Evolutionary conservation across 2,888 invertebrate species (phyloP), one percentile per base, ranked within the genome.

Genomic region (Sepiola atlantica): DNA sequence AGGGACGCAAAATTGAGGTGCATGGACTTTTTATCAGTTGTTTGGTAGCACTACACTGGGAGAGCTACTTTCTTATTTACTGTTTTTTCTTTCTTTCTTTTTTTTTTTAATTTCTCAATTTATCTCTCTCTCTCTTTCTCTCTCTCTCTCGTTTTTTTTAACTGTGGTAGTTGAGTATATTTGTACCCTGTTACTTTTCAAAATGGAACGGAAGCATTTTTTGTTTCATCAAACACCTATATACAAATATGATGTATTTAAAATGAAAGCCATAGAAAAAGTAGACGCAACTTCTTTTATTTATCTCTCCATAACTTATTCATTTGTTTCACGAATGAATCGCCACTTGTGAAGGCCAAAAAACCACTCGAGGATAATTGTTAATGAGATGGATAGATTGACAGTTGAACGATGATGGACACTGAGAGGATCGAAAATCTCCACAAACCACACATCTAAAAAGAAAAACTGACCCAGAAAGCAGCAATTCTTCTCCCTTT

Each of bases 1-100:
- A 99, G 98, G 99, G 99, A 98, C 98, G 99, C 98, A 99, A 99
- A 98, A 99, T 99, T 98, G 99, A 99, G 99, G 99, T 99, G 97
- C 93, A 93, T 93, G 93, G 93, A 35, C 55, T n/a, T 77, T 54
- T 93, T 93, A 90, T 54, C 94, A 94, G 94, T 96, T 97, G 97
- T 97, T 96, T n/a, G 54, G 45, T 97, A 96, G 97, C 97, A 97
- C 96, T 96, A 95, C 95, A 96, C 95, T 95, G 95, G 95, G 95
- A 95, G 96, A 96, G 96, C 96, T 96, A 96, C 96, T 96, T 96
- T 95, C 95, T 95, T 94, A 94, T 95, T 96, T 95, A 95, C 95
- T 95, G 95, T 95, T 91, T 95, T 94, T 95, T n/a, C 54, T 32
- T 54, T 55, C 12, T 54, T 28, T 18, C 54, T 45, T 45, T 92